Percentiles rank a stretch among this genome's conserved stretches.
Evolutionary conservation across 1,140 invertebrate genomes (phyloP).

Genomic region (Lanistes nyassanus): DNA sequence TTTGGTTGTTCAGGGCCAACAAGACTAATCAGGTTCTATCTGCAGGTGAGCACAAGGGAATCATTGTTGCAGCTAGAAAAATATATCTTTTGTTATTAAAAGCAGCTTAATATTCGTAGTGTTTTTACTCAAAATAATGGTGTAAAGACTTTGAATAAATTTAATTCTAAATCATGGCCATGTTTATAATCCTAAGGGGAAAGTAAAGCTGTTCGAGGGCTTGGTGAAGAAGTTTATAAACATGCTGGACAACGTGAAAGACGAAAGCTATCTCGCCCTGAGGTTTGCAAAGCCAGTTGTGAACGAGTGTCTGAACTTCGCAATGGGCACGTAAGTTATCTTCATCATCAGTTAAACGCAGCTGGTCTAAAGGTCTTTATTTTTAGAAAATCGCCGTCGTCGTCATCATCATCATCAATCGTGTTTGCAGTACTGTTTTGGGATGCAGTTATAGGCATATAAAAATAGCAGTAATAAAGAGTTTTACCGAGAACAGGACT

Average conservation of each 20-base stretch:
- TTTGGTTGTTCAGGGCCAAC: neutral
- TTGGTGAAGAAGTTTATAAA: constrained; percentile 16
- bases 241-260: constrained; percentile 12
- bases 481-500: too few species aligned
- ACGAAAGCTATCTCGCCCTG: constrained; percentile 12
- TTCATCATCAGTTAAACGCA: too few species aligned
- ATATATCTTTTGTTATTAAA: neutral
- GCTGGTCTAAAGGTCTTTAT: too few species aligned
- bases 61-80: neutral
- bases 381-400: too few species aligned
- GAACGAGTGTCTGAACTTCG: constrained; percentile 1
- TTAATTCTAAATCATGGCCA: neutral
- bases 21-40: neutral
- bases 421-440: too few species aligned
- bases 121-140: neutral
- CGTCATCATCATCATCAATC: too few species aligned
- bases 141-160: too few species aligned
- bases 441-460: too few species aligned
- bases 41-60: neutral
- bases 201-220: constrained; percentile 8
- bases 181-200: neutral
- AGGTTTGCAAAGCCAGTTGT: constrained; percentile 17
- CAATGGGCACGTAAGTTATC: constrained; percentile 18
- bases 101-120: neutral
- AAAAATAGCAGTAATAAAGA: too few species aligned